Percentiles rank a stretch among this genome's conserved stretches.
These are phyloP conservation scores for Solea senegalensis DNA, from an alignment of 2,113 vertebrate species.

Conservation along the genomic window DNA sequence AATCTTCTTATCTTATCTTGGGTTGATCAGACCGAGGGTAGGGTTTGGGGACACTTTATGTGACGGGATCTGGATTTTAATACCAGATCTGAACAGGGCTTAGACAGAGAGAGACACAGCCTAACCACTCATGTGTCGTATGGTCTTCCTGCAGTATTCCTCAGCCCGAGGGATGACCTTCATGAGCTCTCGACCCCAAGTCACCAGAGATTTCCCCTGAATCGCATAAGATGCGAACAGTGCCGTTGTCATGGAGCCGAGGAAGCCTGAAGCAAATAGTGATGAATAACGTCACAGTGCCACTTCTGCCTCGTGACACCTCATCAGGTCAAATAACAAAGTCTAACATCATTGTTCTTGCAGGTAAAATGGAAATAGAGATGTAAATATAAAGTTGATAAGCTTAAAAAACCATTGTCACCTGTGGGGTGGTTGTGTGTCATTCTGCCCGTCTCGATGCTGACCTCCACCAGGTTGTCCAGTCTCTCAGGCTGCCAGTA, in stretches of 20 bases:
- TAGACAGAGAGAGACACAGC: neutral
- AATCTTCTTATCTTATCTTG: too few relatives aligned
- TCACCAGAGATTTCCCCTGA: conserved; percentile 88
- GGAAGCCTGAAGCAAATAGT: conserved; percentile 84
- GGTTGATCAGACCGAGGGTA: too few relatives aligned
- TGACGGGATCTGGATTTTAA: too few relatives aligned
- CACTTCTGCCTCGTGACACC: neutral
- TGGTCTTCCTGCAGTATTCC: conserved; percentile 94
- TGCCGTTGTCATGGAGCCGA: conserved; percentile 91
- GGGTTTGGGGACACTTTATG: too few relatives aligned
- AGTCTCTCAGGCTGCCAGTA: conserved; percentile 93
- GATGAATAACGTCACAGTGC: neutral
- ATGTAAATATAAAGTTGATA: neutral
- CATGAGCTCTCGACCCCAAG: conserved; percentile 94
- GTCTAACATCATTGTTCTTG: neutral
- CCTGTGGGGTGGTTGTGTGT: conserved; percentile 98
- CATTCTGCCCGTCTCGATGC: conserved; percentile 94
- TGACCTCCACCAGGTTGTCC: conserved; percentile 92
- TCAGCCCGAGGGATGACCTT: conserved; percentile 88
- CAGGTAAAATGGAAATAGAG: neutral
- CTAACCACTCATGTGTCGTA: conserved; percentile 94
- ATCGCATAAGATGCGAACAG: conserved; percentile 91
- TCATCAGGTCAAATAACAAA: neutral
- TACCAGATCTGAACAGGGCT: too few relatives aligned
- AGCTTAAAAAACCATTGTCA: conserved; percentile 53